These are phyloP conservation scores for Camelus bactrianus DNA, from an alignment of 2,113 vertebrate species.

Conservation along the genomic window DNA sequence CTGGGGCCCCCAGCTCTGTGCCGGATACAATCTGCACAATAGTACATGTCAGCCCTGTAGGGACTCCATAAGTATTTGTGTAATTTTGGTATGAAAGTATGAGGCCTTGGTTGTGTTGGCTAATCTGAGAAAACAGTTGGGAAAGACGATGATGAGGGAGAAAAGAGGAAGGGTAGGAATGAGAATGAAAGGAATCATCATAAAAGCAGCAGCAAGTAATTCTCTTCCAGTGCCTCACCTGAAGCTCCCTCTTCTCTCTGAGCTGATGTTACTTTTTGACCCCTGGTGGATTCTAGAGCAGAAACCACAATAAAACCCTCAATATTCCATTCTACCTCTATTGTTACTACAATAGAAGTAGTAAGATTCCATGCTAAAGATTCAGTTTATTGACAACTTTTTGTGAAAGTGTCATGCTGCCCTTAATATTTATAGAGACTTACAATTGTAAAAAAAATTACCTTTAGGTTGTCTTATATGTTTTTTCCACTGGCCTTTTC, in stretches of 20 bases:
- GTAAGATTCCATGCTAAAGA: background rate
- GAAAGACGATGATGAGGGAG: background rate
- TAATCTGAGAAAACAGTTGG: background rate
- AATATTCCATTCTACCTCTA: background rate
- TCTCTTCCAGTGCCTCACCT: background rate
- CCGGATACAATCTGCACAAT: background rate
- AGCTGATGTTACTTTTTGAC: background rate
- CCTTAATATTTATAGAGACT: conserved; percentile 32
- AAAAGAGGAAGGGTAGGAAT: background rate
- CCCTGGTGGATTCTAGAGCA: background rate
- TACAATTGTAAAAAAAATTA: conserved; percentile 50
- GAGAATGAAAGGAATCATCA: background rate
- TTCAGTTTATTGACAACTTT: conserved; percentile 37
- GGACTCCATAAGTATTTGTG: background rate
- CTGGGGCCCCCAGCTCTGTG: background rate
- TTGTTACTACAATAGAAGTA: background rate
- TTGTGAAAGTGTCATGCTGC: background rate
- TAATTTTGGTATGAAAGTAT: background rate
- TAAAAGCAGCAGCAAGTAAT: background rate
- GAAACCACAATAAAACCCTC: background rate
- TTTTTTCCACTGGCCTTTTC: conserved; percentile 29
- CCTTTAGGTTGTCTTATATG: conserved; percentile 52
- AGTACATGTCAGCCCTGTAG: background rate
- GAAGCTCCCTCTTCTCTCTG: background rate
- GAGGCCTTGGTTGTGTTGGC: background rate